These are phyloP conservation scores for Taxidea taxus DNA, from an alignment of 2,113 vertebrate species.

Conservation along the genomic window DNA sequence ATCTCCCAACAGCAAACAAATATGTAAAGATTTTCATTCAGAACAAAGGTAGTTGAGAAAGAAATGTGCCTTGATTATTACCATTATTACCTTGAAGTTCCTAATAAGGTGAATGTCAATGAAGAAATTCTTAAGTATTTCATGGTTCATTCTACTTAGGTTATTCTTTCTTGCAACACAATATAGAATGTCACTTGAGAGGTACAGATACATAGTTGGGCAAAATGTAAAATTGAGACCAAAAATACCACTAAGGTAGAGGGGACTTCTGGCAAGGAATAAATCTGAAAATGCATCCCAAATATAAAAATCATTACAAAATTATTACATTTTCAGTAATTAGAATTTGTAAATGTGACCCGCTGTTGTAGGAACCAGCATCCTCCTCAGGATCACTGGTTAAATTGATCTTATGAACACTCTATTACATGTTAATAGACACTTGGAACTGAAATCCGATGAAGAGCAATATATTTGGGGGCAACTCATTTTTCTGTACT, in stretches of 20 bases:
- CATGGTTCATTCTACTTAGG: background rate
- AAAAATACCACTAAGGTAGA: background rate
- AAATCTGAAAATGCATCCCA: background rate
- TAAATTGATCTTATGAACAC: background rate
- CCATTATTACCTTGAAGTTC: background rate
- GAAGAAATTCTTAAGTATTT: background rate
- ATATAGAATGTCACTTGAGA: background rate
- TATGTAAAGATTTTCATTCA: constrained; percentile 41
- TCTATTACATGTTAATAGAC: background rate
- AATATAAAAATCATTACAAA: background rate
- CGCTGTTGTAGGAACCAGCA: background rate
- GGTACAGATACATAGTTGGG: background rate
- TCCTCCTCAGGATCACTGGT: background rate
- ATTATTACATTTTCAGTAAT: background rate
- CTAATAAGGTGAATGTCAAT: background rate
- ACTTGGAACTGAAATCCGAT: background rate
- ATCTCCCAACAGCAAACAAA: background rate
- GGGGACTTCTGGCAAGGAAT: background rate
- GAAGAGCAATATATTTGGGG: background rate
- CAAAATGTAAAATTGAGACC: background rate
- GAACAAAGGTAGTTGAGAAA: constrained; percentile 9
- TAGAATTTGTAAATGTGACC: constrained; percentile 3
- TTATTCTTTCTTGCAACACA: background rate
- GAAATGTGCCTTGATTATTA: background rate
- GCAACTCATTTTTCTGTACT: background rate